These are phyloP conservation scores for Brachionus rubens DNA, from an alignment of 1,140 invertebrate species.

Conservation along the genomic window DNA sequence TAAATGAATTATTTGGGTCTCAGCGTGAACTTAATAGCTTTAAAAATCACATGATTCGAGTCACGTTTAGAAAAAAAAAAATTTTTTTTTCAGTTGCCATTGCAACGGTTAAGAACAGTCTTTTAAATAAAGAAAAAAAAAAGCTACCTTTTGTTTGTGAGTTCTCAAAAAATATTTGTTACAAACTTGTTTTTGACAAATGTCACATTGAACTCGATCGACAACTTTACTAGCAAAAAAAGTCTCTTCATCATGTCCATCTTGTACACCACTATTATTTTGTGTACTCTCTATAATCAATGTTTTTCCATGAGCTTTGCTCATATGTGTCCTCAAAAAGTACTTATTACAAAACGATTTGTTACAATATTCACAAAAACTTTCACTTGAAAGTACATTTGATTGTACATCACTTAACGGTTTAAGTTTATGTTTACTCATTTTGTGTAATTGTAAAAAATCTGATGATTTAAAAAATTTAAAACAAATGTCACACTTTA, in stretches of 20 bases:
- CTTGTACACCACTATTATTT: not conserved
- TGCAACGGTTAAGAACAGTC: too few relatives aligned
- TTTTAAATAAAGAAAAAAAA: too few relatives aligned
- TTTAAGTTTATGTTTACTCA: slow-evolving; percentile 43
- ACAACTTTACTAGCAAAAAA: slow-evolving; percentile 59
- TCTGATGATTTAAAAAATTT: slow-evolving; percentile 18
- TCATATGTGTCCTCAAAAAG: slow-evolving; percentile 40
- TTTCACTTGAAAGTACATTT: slow-evolving; percentile 14
- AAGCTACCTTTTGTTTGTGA: slow-evolving; percentile 84
- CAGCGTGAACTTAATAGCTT: too few relatives aligned
- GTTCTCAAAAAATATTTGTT: slow-evolving; percentile 99
- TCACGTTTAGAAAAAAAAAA: too few relatives aligned
- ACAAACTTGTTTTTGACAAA: slow-evolving; percentile 92
- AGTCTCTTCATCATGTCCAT: slow-evolving; percentile 30
- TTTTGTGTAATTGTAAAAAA: slow-evolving; percentile 36
- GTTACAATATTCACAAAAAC: slow-evolving; percentile 42
- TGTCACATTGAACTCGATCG: slow-evolving; percentile 76
- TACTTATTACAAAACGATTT: slow-evolving; percentile 47
- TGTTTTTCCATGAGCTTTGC: slow-evolving; percentile 41
- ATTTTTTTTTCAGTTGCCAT: not conserved
- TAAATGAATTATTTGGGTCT: too few relatives aligned
- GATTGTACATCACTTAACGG: slow-evolving; percentile 17
- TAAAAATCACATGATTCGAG: too few relatives aligned
- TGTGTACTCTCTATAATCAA: slow-evolving; percentile 38
- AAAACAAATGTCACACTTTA: slow-evolving; percentile 6